A percentile compares a stretch with the other conserved stretches of the same genome.
Evolutionary conservation across 2,113 vertebrate species (phyloP).

Genomic region (Cichladusa arquata): DNA sequence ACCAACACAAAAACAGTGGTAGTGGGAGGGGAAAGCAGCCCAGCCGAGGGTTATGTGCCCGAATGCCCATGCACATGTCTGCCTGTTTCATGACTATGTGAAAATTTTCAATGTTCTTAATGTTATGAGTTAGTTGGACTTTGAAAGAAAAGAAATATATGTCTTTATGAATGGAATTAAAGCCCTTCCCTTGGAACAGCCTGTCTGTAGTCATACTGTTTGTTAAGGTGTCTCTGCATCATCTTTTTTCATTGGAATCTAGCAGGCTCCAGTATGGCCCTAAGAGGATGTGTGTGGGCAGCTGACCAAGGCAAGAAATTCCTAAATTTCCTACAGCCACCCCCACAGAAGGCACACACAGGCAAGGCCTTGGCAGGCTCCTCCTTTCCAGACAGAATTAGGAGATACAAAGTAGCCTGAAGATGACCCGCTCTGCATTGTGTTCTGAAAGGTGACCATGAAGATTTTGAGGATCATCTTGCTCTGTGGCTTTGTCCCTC

Average conservation of each 20-base stretch:
- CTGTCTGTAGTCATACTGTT: background rate
- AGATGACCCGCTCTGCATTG: background rate
- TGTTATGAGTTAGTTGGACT: conserved; percentile 15
- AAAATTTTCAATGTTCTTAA: background rate
- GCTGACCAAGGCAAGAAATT: background rate
- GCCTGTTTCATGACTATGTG: background rate
- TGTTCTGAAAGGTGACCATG: background rate
- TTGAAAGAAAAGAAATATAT: background rate
- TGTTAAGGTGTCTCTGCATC: background rate
- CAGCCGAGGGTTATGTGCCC: background rate
- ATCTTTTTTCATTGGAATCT: background rate
- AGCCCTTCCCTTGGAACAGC: conserved; percentile 3
- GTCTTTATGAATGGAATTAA: conserved; percentile 49
- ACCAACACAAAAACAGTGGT: background rate
- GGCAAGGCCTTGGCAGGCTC: background rate
- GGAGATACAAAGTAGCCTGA: background rate
- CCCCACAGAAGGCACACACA: background rate
- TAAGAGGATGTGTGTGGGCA: background rate
- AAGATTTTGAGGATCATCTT: background rate
- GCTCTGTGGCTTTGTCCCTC: background rate
- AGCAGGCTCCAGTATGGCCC: background rate
- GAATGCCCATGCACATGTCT: background rate
- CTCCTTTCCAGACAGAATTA: background rate
- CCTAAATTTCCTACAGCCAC: background rate
- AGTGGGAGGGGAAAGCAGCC: background rate